phyloP scores from a whole-genome alignment of 2,797 vertebrate genomes.

The Psittacula echo region DNA sequence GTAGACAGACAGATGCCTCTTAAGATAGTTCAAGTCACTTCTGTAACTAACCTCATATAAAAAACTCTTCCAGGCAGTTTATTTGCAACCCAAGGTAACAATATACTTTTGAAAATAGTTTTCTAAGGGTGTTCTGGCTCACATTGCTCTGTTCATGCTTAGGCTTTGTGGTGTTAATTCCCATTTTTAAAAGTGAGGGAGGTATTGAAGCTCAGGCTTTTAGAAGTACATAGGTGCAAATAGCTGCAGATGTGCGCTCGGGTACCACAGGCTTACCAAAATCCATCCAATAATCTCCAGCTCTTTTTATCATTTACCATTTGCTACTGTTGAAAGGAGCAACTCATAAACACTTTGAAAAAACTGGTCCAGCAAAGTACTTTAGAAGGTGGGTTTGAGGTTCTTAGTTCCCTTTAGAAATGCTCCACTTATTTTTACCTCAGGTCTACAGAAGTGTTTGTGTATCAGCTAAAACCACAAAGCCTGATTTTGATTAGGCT shows the following conservation, averaged over 20 bases:
- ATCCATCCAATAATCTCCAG: neutral
- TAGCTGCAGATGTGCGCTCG: rapidly evolving
- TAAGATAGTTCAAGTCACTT: neutral
- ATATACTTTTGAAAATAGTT: neutral
- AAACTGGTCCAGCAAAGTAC: neutral
- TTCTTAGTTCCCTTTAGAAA: constrained; percentile 20
- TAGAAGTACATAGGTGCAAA: neutral
- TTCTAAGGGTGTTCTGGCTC: neutral
- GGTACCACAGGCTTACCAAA: neutral
- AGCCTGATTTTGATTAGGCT: constrained; percentile 55
- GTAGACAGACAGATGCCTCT: neutral
- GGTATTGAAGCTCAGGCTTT: neutral
- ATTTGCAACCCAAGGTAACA: neutral
- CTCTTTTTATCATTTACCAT: neutral
- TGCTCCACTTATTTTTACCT: neutral
- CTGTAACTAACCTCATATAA: neutral
- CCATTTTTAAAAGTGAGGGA: neutral
- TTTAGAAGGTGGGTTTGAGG: neutral
- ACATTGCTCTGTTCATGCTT: neutral
- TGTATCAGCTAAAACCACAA: constrained; percentile 41
- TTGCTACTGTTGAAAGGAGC: neutral
- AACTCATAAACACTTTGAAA: neutral
- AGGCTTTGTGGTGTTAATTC: neutral
- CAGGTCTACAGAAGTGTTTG: constrained; percentile 10
- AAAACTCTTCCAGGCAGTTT: neutral